Conservation (phyloP, 2,888 invertebrate genomes). For the Cloeon dipterum region DNA sequence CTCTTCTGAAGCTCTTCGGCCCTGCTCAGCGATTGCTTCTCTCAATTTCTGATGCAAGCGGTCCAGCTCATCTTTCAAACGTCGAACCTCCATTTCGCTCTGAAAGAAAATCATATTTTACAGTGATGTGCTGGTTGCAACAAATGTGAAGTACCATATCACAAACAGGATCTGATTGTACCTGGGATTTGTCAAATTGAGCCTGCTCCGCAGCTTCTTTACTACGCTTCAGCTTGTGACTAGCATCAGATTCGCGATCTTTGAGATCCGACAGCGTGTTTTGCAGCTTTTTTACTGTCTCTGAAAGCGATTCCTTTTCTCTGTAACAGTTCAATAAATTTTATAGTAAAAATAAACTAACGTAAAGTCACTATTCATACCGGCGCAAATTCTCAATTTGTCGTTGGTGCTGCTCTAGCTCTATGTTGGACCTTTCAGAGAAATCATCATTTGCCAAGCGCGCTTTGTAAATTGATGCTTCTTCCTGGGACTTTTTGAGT, state of each 20-base stretch:
- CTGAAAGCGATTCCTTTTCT: slow-evolving; percentile 42
- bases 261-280: slow-evolving; percentile 35
- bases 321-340: slow-evolving; percentile 15
- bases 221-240: slow-evolving; percentile 38
- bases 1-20: slow-evolving; percentile 14
- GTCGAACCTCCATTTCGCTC: slow-evolving; percentile 47
- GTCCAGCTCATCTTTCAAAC: slow-evolving; percentile 52
- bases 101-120: slow-evolving; percentile 15
- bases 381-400: slow-evolving; percentile 47
- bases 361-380: slow-evolving; percentile 15
- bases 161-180: slow-evolving; percentile 5
- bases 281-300: slow-evolving; percentile 42
- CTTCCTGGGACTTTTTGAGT: slow-evolving; percentile 44
- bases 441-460: slow-evolving; percentile 8
- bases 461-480: slow-evolving; percentile 28
- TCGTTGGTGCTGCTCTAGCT: slow-evolving; percentile 36
- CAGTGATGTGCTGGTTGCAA: background rate
- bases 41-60: slow-evolving; percentile 51
- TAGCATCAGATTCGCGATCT: slow-evolving; percentile 33
- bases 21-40: slow-evolving; percentile 50
- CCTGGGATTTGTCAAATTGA: slow-evolving; percentile 43
- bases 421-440: slow-evolving; percentile 15
- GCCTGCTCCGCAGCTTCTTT: slow-evolving; percentile 52
- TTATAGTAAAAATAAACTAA: background rate
- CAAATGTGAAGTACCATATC: background rate